Conservation (phyloP, 2,888 invertebrate species). For the Acanthosepion lycidas region DNA sequence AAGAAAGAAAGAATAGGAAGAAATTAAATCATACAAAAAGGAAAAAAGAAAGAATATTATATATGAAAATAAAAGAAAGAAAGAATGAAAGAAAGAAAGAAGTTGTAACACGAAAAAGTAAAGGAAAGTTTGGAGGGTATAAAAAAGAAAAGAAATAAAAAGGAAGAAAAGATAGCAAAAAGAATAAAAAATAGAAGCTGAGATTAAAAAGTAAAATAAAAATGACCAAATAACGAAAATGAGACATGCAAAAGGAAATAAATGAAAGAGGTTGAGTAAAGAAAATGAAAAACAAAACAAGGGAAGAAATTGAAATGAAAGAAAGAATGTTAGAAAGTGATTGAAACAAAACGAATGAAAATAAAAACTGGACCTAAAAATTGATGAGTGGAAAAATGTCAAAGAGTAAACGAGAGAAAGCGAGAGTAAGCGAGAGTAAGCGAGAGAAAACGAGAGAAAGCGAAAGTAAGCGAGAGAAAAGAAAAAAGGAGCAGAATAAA, state of each 20-base stretch:
- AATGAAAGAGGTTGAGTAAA: background rate
- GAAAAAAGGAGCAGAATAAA: too few relatives aligned
- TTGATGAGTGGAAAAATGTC: too few relatives aligned
- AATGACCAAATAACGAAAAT: background rate
- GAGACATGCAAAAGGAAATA: background rate
- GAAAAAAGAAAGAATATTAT: background rate
- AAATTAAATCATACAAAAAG: background rate
- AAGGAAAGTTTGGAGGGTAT: background rate
- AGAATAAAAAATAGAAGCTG: background rate
- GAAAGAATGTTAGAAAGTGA: too few relatives aligned
- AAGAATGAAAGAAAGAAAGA: background rate
- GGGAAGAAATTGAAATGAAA: too few relatives aligned
- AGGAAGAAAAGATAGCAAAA: background rate
- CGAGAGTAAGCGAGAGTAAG: too few relatives aligned
- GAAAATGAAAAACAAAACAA: background rate
- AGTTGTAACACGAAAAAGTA: rapidly evolving
- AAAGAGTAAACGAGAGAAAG: too few relatives aligned
- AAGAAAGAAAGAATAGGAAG: background rate
- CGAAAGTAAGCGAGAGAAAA: too few relatives aligned
- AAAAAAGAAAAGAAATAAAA: background rate
- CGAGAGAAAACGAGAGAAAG: too few relatives aligned
- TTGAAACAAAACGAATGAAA: too few relatives aligned
- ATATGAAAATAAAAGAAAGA: background rate
- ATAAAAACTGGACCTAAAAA: too few relatives aligned
- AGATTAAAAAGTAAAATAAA: background rate